Percentiles rank a stretch among this genome's conserved stretches.
Evolutionary conservation across 2,888 invertebrate genomes (phyloP).

Genomic region (Xylota sylvarum): DNA sequence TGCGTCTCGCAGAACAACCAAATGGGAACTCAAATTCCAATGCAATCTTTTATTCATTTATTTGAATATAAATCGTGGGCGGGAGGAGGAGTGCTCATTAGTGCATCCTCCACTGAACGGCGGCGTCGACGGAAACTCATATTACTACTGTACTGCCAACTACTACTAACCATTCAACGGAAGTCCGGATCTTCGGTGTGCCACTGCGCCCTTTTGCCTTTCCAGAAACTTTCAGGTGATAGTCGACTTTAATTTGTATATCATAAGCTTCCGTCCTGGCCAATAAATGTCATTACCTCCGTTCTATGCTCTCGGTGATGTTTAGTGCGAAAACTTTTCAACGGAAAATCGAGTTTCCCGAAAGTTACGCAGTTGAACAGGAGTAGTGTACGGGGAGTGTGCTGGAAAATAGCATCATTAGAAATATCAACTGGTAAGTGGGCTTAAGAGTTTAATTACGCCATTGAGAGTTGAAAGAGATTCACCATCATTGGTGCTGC

Average conservation of each 20-base stretch:
- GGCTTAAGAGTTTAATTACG: slow-evolving; percentile 76
- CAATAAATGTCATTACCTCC: slow-evolving; percentile 71
- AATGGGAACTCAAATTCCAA: slow-evolving; percentile 54
- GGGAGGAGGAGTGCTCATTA: slow-evolving; percentile 55
- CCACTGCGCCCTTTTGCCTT: slow-evolving; percentile 28
- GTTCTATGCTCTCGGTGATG: slow-evolving; percentile 37
- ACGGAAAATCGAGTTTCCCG: slow-evolving; percentile 53
- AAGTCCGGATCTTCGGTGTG: background rate
- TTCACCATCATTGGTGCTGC: slow-evolving; percentile 29
- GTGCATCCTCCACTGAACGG: slow-evolving; percentile 37
- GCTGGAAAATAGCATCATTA: slow-evolving; percentile 56
- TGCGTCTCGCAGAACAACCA: slow-evolving; percentile 34
- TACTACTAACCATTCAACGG: slow-evolving; percentile 49
- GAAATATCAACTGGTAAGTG: slow-evolving; percentile 76
- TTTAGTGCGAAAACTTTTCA: slow-evolving; percentile 70
- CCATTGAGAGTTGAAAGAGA: slow-evolving; percentile 69
- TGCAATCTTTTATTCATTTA: slow-evolving; percentile 70
- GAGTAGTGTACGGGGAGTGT: background rate
- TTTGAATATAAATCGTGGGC: slow-evolving; percentile 54
- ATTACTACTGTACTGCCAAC: slow-evolving; percentile 37
- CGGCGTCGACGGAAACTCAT: slow-evolving; percentile 21
- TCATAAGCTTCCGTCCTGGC: slow-evolving; percentile 69
- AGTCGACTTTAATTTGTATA: slow-evolving; percentile 72
- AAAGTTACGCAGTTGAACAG: slow-evolving; percentile 46
- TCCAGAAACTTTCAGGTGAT: slow-evolving; percentile 69